Evolutionary conservation across 64 coral and sea anemone species (phyloP), one percentile per base, ranked within the genome.

Genomic region (Trachythela sp.): DNA sequence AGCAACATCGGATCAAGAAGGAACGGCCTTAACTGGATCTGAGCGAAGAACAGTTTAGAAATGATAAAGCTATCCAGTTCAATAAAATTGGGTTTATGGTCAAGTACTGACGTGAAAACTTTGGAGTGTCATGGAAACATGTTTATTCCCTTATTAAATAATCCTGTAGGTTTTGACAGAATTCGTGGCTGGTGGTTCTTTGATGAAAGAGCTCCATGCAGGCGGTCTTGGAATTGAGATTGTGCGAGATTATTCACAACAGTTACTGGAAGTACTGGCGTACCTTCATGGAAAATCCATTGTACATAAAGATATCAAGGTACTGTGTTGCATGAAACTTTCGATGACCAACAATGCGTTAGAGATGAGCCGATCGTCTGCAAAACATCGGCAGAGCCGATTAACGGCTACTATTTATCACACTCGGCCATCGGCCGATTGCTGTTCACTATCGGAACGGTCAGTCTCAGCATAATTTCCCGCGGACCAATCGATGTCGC

Each of bases 201-300:
- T 99, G 34, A 85, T 88, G 41, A 84, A 91, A 84, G 84, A 84
- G 5, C 54, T 99, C 24, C 92, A 70, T 70, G 75, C 60, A 36
- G 87, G 89, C 38, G 93, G 96, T 30, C 50, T 99, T 50, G 93
- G 93, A 31, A 48, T 99, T 49, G 93, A 88, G 39, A 60, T 89
- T 36, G 35, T 99, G 7, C 86, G 87, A 56, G 86, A 95, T 33
- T 99, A 99, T 70, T 87, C 86, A 5, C 90, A 91, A 22, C 91
- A 99, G 22, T 37, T 99, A 56, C 58, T 95, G 38, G 93, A 99
- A 70, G 90, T 89, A 40, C 71, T 99, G 41, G 84, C 91, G 68
- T 99, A 99, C 84, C 87, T 99, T 29, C 96, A 99, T 75, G 91
- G 93, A n/a, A 99, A 95, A 38, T 92, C 91, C 50, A 91, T 99